Conservation (phyloP, 2,797 vertebrate species). For the Macropus fuliginosus region DNA sequence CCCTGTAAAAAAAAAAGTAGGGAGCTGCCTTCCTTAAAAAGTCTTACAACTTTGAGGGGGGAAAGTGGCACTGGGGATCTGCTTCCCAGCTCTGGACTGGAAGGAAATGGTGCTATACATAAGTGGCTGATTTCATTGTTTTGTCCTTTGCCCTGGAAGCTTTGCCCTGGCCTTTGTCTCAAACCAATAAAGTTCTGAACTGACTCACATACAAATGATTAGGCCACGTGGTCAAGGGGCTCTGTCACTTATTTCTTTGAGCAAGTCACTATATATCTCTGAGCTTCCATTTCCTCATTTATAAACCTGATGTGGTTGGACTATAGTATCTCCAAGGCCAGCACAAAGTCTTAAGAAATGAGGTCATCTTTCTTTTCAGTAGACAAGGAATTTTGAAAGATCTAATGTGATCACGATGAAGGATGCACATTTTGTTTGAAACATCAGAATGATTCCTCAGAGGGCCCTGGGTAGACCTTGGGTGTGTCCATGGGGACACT, state of each 20-base stretch:
- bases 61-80: not conserved
- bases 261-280: not conserved
- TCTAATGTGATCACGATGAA: not conserved
- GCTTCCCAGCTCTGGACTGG: not conserved
- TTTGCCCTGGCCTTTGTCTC: not conserved
- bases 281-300: not conserved
- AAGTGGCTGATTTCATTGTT: not conserved
- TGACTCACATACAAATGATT: not conserved
- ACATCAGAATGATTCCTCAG: not conserved
- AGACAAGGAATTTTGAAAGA: not conserved
- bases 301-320: not conserved
- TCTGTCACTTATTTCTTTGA: not conserved
- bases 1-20: conserved; percentile 30
- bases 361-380: not conserved
- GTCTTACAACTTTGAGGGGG: not conserved
- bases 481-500: not conserved
- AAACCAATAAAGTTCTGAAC: not conserved
- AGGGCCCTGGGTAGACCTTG: not conserved
- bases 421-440: not conserved
- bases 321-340: not conserved
- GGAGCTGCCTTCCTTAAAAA: conserved; percentile 8
- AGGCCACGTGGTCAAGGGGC: not conserved
- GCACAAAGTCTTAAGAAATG: not conserved
- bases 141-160: not conserved
- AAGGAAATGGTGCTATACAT: not conserved